These are phyloP conservation scores for Caenorhabditis zanzibari DNA, from an alignment of 2,888 invertebrate genomes.

Conservation along the genomic window DNA sequence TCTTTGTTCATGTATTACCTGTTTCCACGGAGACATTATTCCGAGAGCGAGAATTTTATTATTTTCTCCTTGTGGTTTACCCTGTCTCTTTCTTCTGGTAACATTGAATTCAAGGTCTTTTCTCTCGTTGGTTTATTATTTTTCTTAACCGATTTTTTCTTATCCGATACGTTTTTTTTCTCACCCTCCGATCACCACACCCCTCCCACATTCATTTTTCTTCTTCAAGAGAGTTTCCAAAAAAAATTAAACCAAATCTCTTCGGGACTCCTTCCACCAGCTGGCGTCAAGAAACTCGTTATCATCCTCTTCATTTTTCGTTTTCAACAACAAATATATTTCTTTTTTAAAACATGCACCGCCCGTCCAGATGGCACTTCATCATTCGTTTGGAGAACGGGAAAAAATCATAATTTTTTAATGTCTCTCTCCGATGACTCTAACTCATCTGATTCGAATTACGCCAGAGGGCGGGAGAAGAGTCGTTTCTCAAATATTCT, in stretches of 20 bases:
- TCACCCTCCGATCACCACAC: neutral
- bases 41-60: neutral
- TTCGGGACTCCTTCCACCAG: constrained; percentile 26
- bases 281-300: constrained; percentile 46
- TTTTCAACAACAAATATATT: constrained; percentile 6
- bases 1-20: constrained; percentile 18
- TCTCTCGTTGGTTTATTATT: neutral
- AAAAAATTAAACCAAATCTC: constrained; percentile 14
- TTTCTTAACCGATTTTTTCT: constrained; percentile 13
- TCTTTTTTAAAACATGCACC: constrained; percentile 43
- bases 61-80: neutral
- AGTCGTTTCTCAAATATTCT: constrained; percentile 26
- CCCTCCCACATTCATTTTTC: constrained; percentile 1
- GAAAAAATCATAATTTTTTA: constrained; percentile 34
- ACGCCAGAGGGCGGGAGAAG: constrained; percentile 4
- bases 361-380: constrained; percentile 44
- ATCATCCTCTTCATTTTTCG: constrained; percentile 32
- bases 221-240: constrained; percentile 5
- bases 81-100: neutral
- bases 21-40: constrained; percentile 51
- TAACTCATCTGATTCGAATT: constrained; percentile 41
- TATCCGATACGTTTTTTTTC: neutral
- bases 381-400: neutral
- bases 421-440: neutral
- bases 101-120: constrained; percentile 43